phyloP scores from a whole-genome alignment of 2,113 vertebrate species.

The Romanogobio albipinnatus region DNA sequence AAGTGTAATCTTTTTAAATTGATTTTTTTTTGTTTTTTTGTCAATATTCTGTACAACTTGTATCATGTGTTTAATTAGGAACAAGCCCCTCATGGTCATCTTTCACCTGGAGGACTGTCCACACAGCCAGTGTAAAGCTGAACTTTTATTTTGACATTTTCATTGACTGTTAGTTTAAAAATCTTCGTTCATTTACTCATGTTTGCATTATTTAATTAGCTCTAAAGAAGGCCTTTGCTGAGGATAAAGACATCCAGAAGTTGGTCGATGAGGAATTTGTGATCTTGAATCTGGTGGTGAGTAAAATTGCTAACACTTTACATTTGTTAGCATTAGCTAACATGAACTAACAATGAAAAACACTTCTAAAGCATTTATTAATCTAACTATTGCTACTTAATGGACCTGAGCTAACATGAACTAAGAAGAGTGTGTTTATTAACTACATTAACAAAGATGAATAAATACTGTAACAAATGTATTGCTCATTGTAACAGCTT shows the following conservation, averaged over 20 bases:
- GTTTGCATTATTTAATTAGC: conserved; percentile 69
- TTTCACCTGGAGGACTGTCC: conserved; percentile 93
- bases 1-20: too few relatives aligned
- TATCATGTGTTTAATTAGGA: conserved; percentile 71
- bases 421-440: background rate
- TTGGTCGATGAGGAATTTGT: conserved; percentile 86
- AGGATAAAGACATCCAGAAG: conserved; percentile 85
- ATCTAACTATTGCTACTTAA: background rate
- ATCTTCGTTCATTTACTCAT: too few relatives aligned
- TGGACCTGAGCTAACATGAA: background rate
- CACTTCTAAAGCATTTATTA: background rate
- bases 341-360: background rate
- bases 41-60: background rate
- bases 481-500: background rate
- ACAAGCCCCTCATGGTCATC: conserved; percentile 92
- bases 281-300: conserved; percentile 90
- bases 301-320: conserved; percentile 54
- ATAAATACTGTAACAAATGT: background rate
- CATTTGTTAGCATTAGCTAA: background rate
- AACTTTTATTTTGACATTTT: background rate
- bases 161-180: background rate
- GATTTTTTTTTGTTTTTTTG: background rate
- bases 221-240: conserved; percentile 87
- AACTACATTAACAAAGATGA: too few relatives aligned
- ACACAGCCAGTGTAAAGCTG: conserved; percentile 84